Percentiles rank a stretch among this genome's conserved stretches.
These are phyloP conservation scores for Polylopha cassiicola DNA, from an alignment of 2,888 invertebrate genomes.

Conservation along the genomic window DNA sequence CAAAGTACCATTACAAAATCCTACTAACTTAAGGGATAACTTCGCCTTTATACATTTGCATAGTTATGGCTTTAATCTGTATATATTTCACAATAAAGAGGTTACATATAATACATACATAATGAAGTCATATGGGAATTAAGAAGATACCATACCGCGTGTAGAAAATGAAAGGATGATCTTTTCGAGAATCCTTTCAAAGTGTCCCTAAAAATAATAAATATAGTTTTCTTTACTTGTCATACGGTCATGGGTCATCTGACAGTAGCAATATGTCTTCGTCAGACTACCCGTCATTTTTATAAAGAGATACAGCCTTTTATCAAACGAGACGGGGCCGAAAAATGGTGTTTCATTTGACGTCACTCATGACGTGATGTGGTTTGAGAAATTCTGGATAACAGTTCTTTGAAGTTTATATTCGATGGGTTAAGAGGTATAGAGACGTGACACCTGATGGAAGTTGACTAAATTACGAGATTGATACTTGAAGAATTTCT, in stretches of 20 bases:
- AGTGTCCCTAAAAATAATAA: no score
- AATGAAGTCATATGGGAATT: constrained; percentile 11
- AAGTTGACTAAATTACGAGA: no score
- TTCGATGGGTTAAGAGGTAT: no score
- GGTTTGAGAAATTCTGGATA: not conserved
- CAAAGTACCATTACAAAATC: no score
- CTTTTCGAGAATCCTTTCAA: no score
- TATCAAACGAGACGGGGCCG: constrained; percentile 27
- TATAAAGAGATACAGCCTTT: constrained; percentile 49
- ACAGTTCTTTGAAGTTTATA: not conserved
- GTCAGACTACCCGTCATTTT: constrained; percentile 47
- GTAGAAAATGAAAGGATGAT: not conserved
- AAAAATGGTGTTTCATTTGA: constrained; percentile 1
- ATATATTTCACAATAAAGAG: no score
- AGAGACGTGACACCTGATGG: no score
- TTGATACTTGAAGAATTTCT: no score
- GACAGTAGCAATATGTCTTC: constrained; percentile 45
- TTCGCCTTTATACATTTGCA: no score
- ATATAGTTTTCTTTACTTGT: constrained; percentile 5
- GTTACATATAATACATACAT: no score
- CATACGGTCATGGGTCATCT: constrained; percentile 31
- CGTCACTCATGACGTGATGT: constrained; percentile 12
- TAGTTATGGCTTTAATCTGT: no score
- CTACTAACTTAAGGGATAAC: no score
- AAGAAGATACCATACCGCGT: not conserved